Percentiles rank a stretch among this genome's conserved stretches.
Conservation (phyloP, 2,888 invertebrate genomes). For the Mythimna ferrago region DNA sequence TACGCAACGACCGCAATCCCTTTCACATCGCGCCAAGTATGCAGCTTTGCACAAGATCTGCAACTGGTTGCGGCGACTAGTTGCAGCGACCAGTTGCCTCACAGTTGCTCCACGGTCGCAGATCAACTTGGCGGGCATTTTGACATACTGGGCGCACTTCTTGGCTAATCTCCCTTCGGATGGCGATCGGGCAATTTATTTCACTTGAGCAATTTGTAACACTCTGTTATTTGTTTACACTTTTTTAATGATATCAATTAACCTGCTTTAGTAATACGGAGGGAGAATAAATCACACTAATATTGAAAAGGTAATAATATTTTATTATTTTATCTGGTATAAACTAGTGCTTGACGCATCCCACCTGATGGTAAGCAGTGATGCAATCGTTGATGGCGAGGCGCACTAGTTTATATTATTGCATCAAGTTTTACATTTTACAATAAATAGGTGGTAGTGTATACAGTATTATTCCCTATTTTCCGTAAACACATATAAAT, state of each 20-base stretch:
- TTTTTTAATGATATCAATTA: neutral
- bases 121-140: conserved; percentile 44
- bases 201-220: conserved; percentile 33
- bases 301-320: no score
- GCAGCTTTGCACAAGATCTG: conserved; percentile 51
- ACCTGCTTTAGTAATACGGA: neutral
- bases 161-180: conserved; percentile 59
- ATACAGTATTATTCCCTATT: no score
- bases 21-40: conserved; percentile 53
- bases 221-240: neutral
- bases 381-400: no score
- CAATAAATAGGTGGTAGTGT: no score
- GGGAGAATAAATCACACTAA: neutral
- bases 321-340: no score
- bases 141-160: conserved; percentile 52
- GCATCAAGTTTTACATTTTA: no score
- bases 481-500: no score
- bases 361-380: no score
- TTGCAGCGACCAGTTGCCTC: conserved; percentile 40
- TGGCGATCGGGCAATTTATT: conserved; percentile 23
- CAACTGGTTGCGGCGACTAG: conserved; percentile 41
- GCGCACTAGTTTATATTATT: no score
- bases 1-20: conserved; percentile 13
- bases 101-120: conserved; percentile 45
- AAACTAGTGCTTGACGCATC: no score